These are phyloP conservation scores for Helicoverpa zea DNA, from an alignment of 1,140 invertebrate species.

Conservation along the genomic window DNA sequence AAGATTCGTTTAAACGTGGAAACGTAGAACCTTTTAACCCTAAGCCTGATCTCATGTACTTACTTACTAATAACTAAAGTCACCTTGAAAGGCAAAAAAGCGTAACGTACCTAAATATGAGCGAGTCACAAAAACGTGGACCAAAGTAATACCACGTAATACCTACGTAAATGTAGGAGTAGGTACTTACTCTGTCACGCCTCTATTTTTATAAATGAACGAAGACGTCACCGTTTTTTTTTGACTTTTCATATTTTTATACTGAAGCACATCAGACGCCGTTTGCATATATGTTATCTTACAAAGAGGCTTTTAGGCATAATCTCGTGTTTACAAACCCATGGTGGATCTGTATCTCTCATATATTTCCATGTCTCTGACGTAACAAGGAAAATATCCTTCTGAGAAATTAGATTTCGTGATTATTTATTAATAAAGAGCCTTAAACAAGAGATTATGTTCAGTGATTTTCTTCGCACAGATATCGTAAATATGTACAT, in stretches of 20 bases:
- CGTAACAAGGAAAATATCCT: not conserved
- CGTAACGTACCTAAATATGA: constrained; percentile 2
- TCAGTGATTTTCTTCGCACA: not conserved
- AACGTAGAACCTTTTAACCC: not conserved
- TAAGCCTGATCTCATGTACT: not conserved
- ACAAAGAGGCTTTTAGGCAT: constrained; percentile 47
- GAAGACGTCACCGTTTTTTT: constrained; percentile 21
- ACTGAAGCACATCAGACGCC: constrained; percentile 22
- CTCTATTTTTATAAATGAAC: constrained; percentile 7
- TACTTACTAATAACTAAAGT: not conserved
- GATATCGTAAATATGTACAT: not conserved
- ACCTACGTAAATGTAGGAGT: not conserved
- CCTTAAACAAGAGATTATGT: not conserved
- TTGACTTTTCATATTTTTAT: constrained; percentile 33
- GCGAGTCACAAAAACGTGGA: not conserved
- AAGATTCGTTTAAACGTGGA: not conserved
- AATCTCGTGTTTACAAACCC: constrained; percentile 40
- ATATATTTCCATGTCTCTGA: constrained; percentile 24
- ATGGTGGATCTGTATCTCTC: constrained; percentile 7
- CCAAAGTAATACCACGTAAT: constrained; percentile 1
- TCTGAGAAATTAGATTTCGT: not conserved
- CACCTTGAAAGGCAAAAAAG: constrained; percentile 1
- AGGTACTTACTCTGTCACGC: not conserved
- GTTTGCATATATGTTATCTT: constrained; percentile 43
- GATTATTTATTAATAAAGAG: constrained; percentile 15